Base-by-base conservation (phyloP, 2,888 invertebrate genomes). In the Tiphia femorata region DNA sequence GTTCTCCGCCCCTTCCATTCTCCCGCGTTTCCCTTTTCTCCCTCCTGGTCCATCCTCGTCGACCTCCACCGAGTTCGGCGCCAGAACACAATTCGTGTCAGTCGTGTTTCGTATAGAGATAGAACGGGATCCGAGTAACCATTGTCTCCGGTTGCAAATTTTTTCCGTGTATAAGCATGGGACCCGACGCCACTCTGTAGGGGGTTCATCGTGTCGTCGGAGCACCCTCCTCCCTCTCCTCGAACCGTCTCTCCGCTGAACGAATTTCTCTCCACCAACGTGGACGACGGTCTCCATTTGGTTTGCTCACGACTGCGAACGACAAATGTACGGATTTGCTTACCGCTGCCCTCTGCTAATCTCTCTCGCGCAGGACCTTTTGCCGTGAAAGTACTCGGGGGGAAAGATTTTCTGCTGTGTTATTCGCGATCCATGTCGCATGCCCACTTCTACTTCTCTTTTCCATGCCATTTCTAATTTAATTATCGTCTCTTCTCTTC, bases 121-220 rank as follows among this genome's bases (percentile, higher is more conserved):
- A 52, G 69, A 58, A 48, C 64, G 53, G 62, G 60, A 62, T 44
- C 63, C 68, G 61, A 61, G 65, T 64, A n/a, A 68, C 78, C 75
- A 81, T 80, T 81, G 81, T 81, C 79, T 75, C 33, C 75, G 77
- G 71, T 79, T 80, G 80, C 80, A 80, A 80, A 81, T 81, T 80
- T 81, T 80, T 80, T 69, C 62, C 79, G 65, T 81, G 76, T 79
- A 77, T 46, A 55, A 64, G 62, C 64, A 62, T 56, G 52, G 47
- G 29, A 60, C 16, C 62, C 54, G 68, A 54, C 67, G 64, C 70
- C 55, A 57, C 74, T 72, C 75, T 38, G 59, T 73, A 67, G 78
- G 78, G 78, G 78, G 78, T 76, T 72, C 67, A 62, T 69, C 70
- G 67, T 62, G 62, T 29, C 42, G n/a, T n/a, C n/a, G n/a, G n/a